Evolutionary conservation across 2,888 invertebrate genomes (phyloP), one percentile per base, ranked within the genome.

Genomic region (Dugesia japonica): DNA sequence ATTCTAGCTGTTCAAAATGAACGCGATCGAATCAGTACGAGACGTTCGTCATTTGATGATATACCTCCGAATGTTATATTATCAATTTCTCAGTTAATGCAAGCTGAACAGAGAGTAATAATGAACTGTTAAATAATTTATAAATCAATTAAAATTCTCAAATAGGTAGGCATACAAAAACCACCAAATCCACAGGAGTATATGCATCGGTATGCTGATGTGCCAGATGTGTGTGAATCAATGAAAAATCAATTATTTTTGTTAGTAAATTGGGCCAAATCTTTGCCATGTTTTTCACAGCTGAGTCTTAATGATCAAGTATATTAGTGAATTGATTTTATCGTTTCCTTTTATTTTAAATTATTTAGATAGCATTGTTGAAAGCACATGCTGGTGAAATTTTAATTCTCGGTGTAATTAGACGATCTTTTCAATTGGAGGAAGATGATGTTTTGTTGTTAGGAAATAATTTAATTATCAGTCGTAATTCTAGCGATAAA

Each of bases 361-460:
- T n/a, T n/a, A 31, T 31, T 15, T 72, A 72, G 72, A 72, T 72
- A 80, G 93, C 94, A 0, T 85, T 97, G 23, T 85, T 97, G 75
- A 88, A 95, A 80, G 95, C 95, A 1, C 97, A 97, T 86, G 94
- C 97, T 0, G 97, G 87, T 26, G 97, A 98, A 84, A 94, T 97
- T 85, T 86, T 98, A 79, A 87, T 98, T 4, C 87, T 98, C 79
- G 95, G 95, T 0, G 89, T 95, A 78, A 94, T 95, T 42, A 89
- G 94, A 71, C 89, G 97, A 80, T 95, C 94, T 71, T 89, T 72
- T 31, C 72, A 28, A 72, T 23, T 28, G 72, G 42, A 74, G 1
- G 28, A 38, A 78, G 91, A 90, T 82, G 95, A 97, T 84, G 89
- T 93, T 33, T 87, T 98, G 77, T 87, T 95, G 80, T 87, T 98